A percentile compares a stretch with the other conserved stretches of the same genome.
phyloP scores from a whole-genome alignment of 2,797 vertebrate species.

The Malacoctenus gilli region DNA sequence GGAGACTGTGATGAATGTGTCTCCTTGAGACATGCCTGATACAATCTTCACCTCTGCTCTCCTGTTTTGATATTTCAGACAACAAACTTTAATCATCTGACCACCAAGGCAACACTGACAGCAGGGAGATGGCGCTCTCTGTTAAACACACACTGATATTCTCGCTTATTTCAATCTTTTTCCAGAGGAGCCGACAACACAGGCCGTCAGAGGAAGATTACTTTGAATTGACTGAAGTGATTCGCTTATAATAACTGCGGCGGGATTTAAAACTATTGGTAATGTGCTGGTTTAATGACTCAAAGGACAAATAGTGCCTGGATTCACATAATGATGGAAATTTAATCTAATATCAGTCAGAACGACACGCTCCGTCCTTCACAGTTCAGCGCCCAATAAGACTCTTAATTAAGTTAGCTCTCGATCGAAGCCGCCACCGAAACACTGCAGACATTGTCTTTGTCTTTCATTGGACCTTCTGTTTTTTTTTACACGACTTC shows the following conservation, averaged over 20 bases:
- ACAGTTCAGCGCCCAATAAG: too few relatives aligned
- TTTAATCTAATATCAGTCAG: slow-evolving; percentile 4
- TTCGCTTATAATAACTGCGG: not conserved
- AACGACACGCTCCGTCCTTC: not conserved
- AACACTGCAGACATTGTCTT: too few relatives aligned
- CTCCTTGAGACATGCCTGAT: slow-evolving; percentile 19
- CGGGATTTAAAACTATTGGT: not conserved
- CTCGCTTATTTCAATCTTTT: not conserved
- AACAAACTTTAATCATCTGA: slow-evolving; percentile 14
- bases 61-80: slow-evolving; percentile 29
- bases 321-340: slow-evolving; percentile 12
- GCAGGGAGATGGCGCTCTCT: not conserved
- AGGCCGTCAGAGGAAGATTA: not conserved
- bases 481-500: too few relatives aligned
- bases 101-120: not conserved
- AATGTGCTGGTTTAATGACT: not conserved
- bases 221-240: not conserved
- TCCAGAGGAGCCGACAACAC: not conserved
- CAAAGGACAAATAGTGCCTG: slow-evolving; percentile 4
- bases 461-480: too few relatives aligned
- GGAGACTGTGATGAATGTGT: slow-evolving; percentile 32
- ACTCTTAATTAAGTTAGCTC: too few relatives aligned
- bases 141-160: too few relatives aligned
- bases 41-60: slow-evolving; percentile 10
- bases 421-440: too few relatives aligned